Evolutionary conservation across 2,888 invertebrate species (phyloP).

Genomic region (Tenthredo amoena): DNA sequence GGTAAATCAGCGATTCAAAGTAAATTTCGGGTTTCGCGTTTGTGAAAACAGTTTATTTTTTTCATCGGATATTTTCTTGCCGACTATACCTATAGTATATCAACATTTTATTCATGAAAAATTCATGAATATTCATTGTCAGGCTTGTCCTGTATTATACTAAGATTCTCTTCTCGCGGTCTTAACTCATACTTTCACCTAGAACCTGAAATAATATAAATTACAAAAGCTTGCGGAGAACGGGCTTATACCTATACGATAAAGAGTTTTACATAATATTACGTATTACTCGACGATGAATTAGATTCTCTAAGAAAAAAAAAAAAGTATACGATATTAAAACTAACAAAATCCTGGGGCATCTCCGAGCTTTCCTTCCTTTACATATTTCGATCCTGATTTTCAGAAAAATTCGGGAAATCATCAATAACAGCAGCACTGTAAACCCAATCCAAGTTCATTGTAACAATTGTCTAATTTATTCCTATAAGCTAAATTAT

Average conservation of each 20-base stretch:
- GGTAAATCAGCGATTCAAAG: not conserved
- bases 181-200: not conserved
- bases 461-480: not conserved
- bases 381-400: not conserved
- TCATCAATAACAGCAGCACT: not conserved
- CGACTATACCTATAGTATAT: not conserved
- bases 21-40: not conserved
- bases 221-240: not conserved
- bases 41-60: not conserved
- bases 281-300: slow-evolving; percentile 17
- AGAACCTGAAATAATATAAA: not conserved
- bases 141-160: not conserved
- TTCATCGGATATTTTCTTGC: not conserved
- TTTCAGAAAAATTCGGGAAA: not conserved
- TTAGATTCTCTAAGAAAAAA: not conserved
- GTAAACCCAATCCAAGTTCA: not conserved
- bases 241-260: not conserved
- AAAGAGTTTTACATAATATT: not conserved
- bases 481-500: not conserved
- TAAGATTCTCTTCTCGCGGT: not conserved
- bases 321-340: not conserved
- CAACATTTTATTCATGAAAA: not conserved
- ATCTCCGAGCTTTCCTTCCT: not conserved
- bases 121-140: not conserved
- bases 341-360: not conserved